phyloP scores from a whole-genome alignment of 35 echinoderm and acorn worm genomes.

The Lytechinus pictus region DNA sequence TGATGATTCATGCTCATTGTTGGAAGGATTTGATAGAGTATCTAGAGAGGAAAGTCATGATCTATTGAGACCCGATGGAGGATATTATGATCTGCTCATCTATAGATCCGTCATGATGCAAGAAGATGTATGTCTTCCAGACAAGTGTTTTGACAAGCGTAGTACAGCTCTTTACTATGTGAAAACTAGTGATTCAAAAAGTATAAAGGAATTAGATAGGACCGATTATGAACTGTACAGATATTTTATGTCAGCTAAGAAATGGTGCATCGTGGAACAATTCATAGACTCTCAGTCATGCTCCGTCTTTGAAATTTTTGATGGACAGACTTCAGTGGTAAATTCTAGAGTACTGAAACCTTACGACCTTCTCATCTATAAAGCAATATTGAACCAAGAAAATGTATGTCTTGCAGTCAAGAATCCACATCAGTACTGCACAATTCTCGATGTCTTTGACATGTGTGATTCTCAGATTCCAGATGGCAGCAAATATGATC shows the following conservation, averaged over 20 bases:
- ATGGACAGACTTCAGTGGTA: too few species aligned
- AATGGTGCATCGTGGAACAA: conserved; percentile 6
- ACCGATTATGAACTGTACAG: conserved; percentile 13
- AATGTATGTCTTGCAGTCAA: background rate
- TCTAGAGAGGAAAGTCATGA: background rate
- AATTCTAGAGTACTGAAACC: too few species aligned
- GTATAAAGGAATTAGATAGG: background rate
- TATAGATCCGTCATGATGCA: background rate
- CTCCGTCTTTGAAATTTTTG: too few species aligned
- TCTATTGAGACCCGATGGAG: background rate
- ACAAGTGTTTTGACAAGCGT: background rate
- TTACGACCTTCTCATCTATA: background rate
- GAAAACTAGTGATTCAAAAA: background rate
- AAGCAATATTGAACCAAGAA: background rate
- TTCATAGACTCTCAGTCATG: too few species aligned
- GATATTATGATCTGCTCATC: background rate
- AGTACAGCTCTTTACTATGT: background rate
- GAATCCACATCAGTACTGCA: background rate
- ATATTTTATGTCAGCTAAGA: background rate
- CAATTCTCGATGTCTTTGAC: background rate
- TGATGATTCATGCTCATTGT: background rate
- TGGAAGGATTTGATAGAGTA: background rate
- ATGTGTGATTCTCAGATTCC: background rate
- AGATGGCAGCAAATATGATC: background rate
- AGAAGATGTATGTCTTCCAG: background rate